Conservation (phyloP, 1,140 invertebrate species). For the Nymphalis io region DNA sequence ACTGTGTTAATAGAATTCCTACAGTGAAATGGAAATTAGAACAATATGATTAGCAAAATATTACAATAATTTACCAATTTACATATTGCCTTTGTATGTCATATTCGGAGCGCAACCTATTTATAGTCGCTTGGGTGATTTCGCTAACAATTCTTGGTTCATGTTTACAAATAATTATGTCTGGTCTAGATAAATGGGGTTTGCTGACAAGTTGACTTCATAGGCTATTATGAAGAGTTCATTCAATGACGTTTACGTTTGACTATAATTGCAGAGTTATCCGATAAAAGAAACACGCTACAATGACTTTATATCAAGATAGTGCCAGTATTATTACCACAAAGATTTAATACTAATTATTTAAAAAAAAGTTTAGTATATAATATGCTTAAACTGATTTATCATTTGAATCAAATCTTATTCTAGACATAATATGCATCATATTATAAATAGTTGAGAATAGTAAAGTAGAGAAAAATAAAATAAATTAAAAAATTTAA, state of each 20-base stretch:
- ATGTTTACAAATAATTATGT: slow-evolving; percentile 11
- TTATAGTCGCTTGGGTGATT: background rate
- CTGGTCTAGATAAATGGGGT: background rate
- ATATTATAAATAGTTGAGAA: too few relatives aligned
- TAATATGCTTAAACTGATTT: too few relatives aligned
- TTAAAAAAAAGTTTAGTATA: too few relatives aligned
- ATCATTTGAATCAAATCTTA: too few relatives aligned
- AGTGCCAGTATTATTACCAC: background rate
- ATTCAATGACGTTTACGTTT: slow-evolving; percentile 1
- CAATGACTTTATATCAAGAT: background rate
- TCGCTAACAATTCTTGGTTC: background rate
- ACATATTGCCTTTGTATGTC: too few relatives aligned
- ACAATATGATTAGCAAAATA: too few relatives aligned
- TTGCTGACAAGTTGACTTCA: slow-evolving; percentile 8
- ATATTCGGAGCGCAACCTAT: background rate
- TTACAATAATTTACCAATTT: too few relatives aligned
- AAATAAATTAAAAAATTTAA: too few relatives aligned
- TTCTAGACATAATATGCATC: too few relatives aligned
- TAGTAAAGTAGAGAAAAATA: too few relatives aligned
- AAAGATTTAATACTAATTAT: background rate
- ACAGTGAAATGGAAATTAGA: too few relatives aligned
- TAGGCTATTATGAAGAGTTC: slow-evolving; percentile 13
- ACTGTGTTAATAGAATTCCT: too few relatives aligned
- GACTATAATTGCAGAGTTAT: slow-evolving; percentile 7
- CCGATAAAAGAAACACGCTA: background rate